Evolutionary conservation across 2,888 invertebrate genomes (phyloP).

Genomic region (Pemphredon lugubris): DNA sequence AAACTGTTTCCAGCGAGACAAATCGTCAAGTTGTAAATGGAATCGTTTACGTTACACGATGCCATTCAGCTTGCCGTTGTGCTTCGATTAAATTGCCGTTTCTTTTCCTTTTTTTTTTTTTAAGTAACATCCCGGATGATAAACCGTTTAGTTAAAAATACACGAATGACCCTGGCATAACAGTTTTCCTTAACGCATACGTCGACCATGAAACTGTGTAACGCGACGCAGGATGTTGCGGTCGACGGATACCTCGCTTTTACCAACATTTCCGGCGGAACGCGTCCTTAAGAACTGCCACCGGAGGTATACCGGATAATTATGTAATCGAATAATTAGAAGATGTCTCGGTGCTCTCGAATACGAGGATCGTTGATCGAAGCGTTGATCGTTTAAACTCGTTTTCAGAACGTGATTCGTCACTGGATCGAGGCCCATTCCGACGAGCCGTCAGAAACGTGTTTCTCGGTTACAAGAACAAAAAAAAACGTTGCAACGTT

Average conservation of each 20-base stretch:
- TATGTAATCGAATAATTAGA: no score
- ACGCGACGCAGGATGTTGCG: slow-evolving; percentile 63
- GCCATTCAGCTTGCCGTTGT: no score
- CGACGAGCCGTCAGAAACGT: no score
- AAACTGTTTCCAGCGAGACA: background rate
- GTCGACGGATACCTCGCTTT: slow-evolving; percentile 51
- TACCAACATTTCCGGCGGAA: slow-evolving; percentile 47
- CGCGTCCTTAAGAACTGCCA: slow-evolving; percentile 16
- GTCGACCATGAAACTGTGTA: slow-evolving; percentile 48
- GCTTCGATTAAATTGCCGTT: background rate
- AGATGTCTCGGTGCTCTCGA: no score
- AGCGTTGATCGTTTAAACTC: no score
- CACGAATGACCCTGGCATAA: slow-evolving; percentile 11
- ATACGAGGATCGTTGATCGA: slow-evolving; percentile 2
- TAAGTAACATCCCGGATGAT: background rate
- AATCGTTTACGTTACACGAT: background rate
- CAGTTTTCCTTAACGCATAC: slow-evolving; percentile 35
- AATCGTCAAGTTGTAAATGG: background rate
- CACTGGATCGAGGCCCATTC: no score
- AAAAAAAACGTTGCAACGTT: slow-evolving; percentile 31
- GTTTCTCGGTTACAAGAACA: slow-evolving; percentile 38
- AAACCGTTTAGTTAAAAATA: background rate
- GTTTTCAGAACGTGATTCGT: no score
- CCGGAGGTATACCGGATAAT: no score
- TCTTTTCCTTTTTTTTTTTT: no score